Evolutionary conservation across 1,140 invertebrate species (phyloP).

Genomic region (Leptinotarsa undecemlineata): DNA sequence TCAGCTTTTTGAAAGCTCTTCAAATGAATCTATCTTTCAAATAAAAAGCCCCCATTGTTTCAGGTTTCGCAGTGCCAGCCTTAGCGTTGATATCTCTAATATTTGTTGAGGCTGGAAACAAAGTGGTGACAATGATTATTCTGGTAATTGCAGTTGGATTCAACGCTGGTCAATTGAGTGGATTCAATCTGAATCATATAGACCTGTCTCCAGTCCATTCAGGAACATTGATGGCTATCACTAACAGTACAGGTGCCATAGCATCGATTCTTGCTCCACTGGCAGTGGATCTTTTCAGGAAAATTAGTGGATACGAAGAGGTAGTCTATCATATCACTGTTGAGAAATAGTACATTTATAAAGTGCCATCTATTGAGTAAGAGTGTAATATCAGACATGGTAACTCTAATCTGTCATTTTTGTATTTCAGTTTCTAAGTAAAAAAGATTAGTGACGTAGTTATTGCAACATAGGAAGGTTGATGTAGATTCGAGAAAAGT

Average conservation of each 20-base stretch:
- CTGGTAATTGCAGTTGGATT: conserved; percentile 71
- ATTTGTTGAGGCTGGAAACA: conserved; percentile 56
- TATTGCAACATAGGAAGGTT: no score
- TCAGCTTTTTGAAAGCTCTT: no score
- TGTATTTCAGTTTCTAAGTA: no score
- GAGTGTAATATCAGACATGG: no score
- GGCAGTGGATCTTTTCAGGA: conserved; percentile 33
- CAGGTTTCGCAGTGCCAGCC: conserved; percentile 63
- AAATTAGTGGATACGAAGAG: conserved; percentile 18
- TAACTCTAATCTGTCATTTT: no score
- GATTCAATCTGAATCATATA: conserved; percentile 68
- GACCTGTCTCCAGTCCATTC: conserved; percentile 72
- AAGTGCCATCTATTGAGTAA: no score
- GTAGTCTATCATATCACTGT: not conserved
- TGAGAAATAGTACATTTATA: no score
- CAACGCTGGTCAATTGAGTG: conserved; percentile 74
- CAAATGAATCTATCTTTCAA: no score
- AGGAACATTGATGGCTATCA: conserved; percentile 72
- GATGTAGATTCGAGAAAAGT: no score
- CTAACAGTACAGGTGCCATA: conserved; percentile 71
- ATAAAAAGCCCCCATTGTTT: conserved; percentile 9
- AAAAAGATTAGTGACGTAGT: no score
- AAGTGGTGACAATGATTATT: conserved; percentile 61
- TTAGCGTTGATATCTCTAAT: conserved; percentile 64
- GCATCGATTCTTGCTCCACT: conserved; percentile 54